Percentiles rank a stretch among this genome's conserved stretches.
phyloP scores from a whole-genome alignment of 2,888 invertebrate species.

The Leptinotarsa tumamoca region DNA sequence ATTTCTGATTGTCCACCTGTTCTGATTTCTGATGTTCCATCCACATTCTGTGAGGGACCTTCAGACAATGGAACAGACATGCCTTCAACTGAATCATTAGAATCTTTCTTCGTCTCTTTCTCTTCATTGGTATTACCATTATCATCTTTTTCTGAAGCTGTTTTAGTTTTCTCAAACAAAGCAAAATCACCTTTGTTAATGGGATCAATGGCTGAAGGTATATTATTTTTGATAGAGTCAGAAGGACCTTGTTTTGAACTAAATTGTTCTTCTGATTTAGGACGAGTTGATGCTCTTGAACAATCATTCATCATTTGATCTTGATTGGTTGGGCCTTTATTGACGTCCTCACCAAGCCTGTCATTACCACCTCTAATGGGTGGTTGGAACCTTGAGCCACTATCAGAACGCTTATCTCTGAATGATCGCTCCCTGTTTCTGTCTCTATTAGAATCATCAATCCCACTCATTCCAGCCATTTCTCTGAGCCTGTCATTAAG shows the following conservation, averaged over 20 bases:
- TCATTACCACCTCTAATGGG: neutral
- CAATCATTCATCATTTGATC: neutral
- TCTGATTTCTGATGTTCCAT: conserved; percentile 10
- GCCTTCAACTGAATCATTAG: conserved; percentile 1
- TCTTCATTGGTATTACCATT: neutral
- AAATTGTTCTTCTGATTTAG: neutral
- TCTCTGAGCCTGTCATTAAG: conserved; percentile 60
- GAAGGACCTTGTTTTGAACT: neutral
- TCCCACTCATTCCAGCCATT: conserved; percentile 58
- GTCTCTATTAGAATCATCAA: conserved; percentile 35
- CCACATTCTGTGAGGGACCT: conserved; percentile 21
- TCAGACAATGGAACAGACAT: conserved; percentile 6
- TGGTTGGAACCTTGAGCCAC: conserved; percentile 15
- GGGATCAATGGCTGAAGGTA: neutral
- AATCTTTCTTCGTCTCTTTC: neutral
- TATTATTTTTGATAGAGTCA: neutral
- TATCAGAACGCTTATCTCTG: conserved; percentile 27
- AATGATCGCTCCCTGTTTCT: conserved; percentile 37
- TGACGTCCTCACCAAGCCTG: neutral
- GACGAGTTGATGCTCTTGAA: neutral
- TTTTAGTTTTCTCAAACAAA: neutral
- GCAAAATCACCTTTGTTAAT: neutral
- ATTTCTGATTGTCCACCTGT: conserved; percentile 13
- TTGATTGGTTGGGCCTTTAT: neutral
- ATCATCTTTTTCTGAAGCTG: neutral